phyloP scores from a whole-genome alignment of 2,113 vertebrate genomes.

The Psittacula cyanocephala region DNA sequence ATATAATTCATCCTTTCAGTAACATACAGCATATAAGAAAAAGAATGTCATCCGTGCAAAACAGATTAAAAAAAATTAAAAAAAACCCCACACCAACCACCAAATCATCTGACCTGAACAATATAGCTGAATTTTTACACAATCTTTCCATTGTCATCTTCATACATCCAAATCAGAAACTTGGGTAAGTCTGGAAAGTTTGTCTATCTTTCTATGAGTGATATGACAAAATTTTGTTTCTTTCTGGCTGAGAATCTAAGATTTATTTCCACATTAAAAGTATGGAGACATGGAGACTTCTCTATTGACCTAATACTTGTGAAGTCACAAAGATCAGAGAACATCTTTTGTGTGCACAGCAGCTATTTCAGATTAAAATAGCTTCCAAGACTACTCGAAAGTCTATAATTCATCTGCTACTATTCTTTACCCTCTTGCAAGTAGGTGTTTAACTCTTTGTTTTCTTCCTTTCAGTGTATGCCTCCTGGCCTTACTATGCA shows the following conservation, averaged over 20 bases:
- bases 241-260: not conserved
- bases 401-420: not conserved
- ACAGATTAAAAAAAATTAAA: not conserved
- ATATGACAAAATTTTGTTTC: not conserved
- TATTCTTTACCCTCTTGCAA: not conserved
- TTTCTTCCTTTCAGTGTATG: not conserved
- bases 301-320: not conserved
- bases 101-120: not conserved
- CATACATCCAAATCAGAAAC: not conserved
- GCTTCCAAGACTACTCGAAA: not conserved
- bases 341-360: not conserved
- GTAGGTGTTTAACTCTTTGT: not conserved
- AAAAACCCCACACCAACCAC: no score
- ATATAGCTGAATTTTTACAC: not conserved
- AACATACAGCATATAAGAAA: not conserved
- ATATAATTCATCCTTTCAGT: not conserved
- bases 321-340: not conserved
- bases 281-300: not conserved
- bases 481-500: not conserved
- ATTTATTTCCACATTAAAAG: not conserved
- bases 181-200: not conserved
- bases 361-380: conserved; percentile 1
- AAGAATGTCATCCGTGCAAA: not conserved
- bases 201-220: not conserved
- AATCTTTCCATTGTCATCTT: not conserved